These are phyloP conservation scores for Chelonus formosanus DNA, from an alignment of 2,888 invertebrate species.

Conservation along the genomic window DNA sequence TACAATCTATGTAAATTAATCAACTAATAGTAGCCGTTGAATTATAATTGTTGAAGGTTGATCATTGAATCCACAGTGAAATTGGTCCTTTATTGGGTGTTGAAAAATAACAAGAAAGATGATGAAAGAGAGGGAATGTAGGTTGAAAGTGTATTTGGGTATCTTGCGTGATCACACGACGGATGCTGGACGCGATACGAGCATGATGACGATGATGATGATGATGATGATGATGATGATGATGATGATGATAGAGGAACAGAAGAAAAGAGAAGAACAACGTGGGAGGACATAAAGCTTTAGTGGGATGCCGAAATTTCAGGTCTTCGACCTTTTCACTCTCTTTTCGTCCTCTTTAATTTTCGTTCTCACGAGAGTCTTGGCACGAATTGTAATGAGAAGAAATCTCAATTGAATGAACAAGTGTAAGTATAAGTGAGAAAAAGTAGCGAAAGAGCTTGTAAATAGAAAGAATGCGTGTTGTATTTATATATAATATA, in stretches of 20 bases:
- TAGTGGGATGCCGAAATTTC: constrained; percentile 23
- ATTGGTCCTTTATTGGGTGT: neutral
- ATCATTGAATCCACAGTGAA: too few relatives aligned
- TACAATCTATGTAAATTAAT: neutral
- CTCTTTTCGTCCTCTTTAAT: constrained; percentile 2
- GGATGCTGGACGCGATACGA: constrained; percentile 13
- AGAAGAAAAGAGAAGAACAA: constrained; percentile 31
- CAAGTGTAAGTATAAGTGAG: constrained; percentile 33
- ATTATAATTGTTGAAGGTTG: neutral
- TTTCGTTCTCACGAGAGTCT: constrained; percentile 20
- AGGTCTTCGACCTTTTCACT: constrained; percentile 21
- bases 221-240: constrained; percentile 13
- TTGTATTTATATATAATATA: constrained; percentile 46
- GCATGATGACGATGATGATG: constrained; percentile 16
- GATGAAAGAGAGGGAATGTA: neutral
- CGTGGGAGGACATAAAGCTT: constrained; percentile 28
- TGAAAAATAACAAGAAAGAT: constrained; percentile 4
- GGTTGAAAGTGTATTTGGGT: constrained; percentile 9
- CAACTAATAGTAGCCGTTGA: neutral
- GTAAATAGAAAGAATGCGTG: constrained; percentile 53
- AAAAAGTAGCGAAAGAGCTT: constrained; percentile 34
- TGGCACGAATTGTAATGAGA: constrained; percentile 22
- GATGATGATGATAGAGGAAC: neutral
- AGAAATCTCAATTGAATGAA: constrained; percentile 28
- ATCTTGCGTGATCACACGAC: constrained; percentile 25